These are phyloP conservation scores for Tribolium madens DNA, from an alignment of 1,140 invertebrate species.

Conservation along the genomic window DNA sequence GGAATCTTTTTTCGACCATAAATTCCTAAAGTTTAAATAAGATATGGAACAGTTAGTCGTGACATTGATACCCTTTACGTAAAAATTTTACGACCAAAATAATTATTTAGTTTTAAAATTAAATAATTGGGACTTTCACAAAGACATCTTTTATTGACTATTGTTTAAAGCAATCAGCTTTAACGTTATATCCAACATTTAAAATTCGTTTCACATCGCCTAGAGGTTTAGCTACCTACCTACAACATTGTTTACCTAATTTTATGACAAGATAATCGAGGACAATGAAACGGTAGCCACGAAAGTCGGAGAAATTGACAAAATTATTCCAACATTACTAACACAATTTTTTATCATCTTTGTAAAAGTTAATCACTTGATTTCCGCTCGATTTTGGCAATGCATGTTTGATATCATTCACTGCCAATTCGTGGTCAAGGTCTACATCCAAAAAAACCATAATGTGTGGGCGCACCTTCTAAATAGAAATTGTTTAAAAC, in stretches of 20 bases:
- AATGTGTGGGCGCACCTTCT: neutral
- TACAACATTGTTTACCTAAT: neutral
- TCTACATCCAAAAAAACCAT: neutral
- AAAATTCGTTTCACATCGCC: neutral
- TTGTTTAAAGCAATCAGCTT: neutral
- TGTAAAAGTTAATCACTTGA: too few relatives aligned
- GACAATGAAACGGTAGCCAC: neutral
- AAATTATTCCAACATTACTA: neutral
- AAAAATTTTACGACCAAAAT: too few relatives aligned
- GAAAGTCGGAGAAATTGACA: neutral
- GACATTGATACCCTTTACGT: neutral
- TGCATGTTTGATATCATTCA: neutral
- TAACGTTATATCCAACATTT: neutral
- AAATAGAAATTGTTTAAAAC: neutral
- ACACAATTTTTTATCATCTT: neutral
- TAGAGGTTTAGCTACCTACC: neutral
- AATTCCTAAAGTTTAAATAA: neutral
- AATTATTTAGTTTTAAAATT: neutral
- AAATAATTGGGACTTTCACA: neutral
- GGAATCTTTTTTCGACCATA: neutral
- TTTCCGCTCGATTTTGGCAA: neutral
- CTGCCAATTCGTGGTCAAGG: neutral
- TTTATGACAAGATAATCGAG: neutral
- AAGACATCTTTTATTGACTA: neutral
- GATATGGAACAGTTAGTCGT: neutral